phyloP scores from a whole-genome alignment of 1,140 invertebrate genomes.

The Gryon sp. region DNA sequence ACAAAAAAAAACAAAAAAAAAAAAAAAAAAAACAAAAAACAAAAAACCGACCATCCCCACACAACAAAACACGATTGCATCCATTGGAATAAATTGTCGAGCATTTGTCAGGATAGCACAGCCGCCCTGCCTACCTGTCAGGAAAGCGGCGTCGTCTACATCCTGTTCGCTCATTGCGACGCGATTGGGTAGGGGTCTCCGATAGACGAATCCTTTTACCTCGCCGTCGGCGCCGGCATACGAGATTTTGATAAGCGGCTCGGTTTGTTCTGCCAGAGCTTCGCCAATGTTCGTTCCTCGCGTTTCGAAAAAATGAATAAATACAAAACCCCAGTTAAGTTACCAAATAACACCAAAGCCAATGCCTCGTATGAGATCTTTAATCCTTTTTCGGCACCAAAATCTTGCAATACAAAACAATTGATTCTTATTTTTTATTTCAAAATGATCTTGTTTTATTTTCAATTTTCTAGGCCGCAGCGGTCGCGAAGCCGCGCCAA shows the following conservation, averaged over 20 bases:
- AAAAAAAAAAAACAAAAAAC: no score
- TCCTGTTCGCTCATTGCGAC: conserved; percentile 90
- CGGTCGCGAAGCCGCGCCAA: background rate
- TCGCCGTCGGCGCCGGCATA: conserved; percentile 78
- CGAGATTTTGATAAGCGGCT: conserved; percentile 74
- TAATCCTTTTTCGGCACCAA: no score
- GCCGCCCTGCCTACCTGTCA: conserved; percentile 87
- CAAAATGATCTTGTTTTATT: no score
- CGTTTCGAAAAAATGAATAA: background rate
- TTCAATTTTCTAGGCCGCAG: no score
- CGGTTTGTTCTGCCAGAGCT: conserved; percentile 45
- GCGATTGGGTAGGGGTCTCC: conserved; percentile 73
- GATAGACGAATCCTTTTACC: conserved; percentile 79
- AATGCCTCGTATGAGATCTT: no score
- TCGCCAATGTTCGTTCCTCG: background rate
- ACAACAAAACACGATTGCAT: background rate
- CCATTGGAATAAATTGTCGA: background rate
- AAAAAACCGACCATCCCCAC: background rate
- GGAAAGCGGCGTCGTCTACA: conserved; percentile 94
- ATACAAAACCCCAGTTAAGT: no score
- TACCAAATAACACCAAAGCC: no score
- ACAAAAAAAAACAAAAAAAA: no score
- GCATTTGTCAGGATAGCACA: no score
- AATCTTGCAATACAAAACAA: no score
- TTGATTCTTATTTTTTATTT: no score